These are phyloP conservation scores for Flexamia atlantica DNA, from an alignment of 2,888 invertebrate genomes.

Conservation along the genomic window DNA sequence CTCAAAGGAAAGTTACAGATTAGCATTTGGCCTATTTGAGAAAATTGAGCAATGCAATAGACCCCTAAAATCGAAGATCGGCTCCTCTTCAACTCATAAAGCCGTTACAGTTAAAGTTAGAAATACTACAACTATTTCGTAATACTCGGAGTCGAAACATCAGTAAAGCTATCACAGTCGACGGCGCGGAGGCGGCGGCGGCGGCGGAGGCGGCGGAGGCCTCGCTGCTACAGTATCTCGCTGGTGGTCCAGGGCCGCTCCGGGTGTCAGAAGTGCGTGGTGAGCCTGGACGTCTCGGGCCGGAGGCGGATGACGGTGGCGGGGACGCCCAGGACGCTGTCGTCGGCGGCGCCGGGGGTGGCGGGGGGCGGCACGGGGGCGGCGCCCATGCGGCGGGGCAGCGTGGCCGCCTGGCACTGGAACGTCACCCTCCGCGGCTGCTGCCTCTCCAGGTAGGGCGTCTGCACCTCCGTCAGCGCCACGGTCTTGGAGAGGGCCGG, in stretches of 20 bases:
- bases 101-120: background rate
- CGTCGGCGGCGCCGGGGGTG: constrained; percentile 5
- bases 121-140: background rate
- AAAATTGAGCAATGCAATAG: constrained; percentile 19
- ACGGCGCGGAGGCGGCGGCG: background rate
- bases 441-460: constrained; percentile 15
- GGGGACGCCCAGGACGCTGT: constrained; percentile 30
- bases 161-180: constrained; percentile 18
- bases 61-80: constrained; percentile 1
- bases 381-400: constrained; percentile 41
- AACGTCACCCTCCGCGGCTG: constrained; percentile 42
- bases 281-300: constrained; percentile 41
- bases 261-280: constrained; percentile 69
- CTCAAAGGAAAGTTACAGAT: background rate
- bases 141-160: background rate
- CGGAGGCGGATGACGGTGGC: constrained; percentile 21
- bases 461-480: background rate
- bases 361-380: background rate
- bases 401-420: constrained; percentile 52
- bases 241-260: constrained; percentile 68
- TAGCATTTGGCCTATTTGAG: background rate
- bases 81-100: background rate
- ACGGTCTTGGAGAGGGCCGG: background rate
- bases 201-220: background rate
- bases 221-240: constrained; percentile 65